A percentile compares a stretch with the other conserved stretches of the same genome.
Conservation (phyloP, 2,797 vertebrate genomes). For the Tapera naevia region DNA sequence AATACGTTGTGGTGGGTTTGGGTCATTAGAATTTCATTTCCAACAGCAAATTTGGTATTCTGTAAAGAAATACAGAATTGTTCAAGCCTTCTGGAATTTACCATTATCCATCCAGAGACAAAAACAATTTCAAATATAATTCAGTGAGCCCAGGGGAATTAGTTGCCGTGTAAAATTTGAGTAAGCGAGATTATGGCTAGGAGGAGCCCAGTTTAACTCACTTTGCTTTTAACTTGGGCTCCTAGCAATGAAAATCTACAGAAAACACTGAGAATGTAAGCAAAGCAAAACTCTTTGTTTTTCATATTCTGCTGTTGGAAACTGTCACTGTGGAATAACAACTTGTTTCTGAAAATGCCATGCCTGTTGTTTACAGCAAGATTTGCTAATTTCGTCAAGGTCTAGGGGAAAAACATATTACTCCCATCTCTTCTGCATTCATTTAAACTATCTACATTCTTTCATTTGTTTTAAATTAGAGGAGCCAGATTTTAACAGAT, state of each 20-base stretch:
- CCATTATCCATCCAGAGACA: slow-evolving; percentile 2
- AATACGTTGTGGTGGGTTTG: neutral
- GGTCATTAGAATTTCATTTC: neutral
- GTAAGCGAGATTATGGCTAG: slow-evolving; percentile 7
- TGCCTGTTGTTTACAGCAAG: slow-evolving; percentile 8
- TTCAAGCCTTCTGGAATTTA: slow-evolving; percentile 43
- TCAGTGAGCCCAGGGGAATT: slow-evolving; percentile 25
- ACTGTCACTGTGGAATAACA: slow-evolving; percentile 35
- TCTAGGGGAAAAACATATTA: neutral
- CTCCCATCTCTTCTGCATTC: slow-evolving; percentile 10
- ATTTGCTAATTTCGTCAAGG: slow-evolving; percentile 50
- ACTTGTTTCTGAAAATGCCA: slow-evolving; percentile 37
- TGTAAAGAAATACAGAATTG: neutral
- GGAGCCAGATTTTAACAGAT: slow-evolving; percentile 47
- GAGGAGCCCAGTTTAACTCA: slow-evolving; percentile 16
- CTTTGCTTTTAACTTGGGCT: neutral
- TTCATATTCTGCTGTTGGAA: slow-evolving; percentile 40
- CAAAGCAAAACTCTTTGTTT: slow-evolving; percentile 13
- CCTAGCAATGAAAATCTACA: slow-evolving; percentile 7
- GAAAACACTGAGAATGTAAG: slow-evolving; percentile 14
- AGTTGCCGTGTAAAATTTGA: slow-evolving; percentile 16
- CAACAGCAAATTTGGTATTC: neutral
- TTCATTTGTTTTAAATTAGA: slow-evolving; percentile 66
- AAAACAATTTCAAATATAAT: slow-evolving; percentile 15
- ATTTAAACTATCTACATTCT: slow-evolving; percentile 25